A percentile compares a stretch with the other conserved stretches of the same genome.
These are phyloP conservation scores for Tragelaphus buxtoni DNA, from an alignment of 2,113 vertebrate genomes.

Conservation along the genomic window DNA sequence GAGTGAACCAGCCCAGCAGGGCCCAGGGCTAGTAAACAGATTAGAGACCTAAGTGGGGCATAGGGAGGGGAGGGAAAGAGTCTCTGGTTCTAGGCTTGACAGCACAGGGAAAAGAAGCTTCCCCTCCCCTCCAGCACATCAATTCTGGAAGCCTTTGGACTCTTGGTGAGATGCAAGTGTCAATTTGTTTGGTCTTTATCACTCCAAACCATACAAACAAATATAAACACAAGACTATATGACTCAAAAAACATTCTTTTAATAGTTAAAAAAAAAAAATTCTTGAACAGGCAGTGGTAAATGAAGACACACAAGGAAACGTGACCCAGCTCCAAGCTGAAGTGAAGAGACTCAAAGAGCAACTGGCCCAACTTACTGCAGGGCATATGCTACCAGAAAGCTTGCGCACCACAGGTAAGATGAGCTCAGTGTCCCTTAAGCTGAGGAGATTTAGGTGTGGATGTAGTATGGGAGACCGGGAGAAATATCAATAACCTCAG, in stretches of 20 bases:
- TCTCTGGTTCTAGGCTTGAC: neutral
- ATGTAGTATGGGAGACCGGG: neutral
- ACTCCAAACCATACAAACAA: neutral
- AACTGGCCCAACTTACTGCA: constrained; percentile 82
- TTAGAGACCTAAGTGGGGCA: neutral
- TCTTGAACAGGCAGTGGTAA: constrained; percentile 90
- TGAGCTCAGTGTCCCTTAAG: fast-evolving
- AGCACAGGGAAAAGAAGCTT: neutral
- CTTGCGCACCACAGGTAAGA: constrained; percentile 75
- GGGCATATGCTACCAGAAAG: constrained; percentile 41
- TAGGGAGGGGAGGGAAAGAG: fast-evolving
- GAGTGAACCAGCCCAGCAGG: neutral
- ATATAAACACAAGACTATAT: neutral
- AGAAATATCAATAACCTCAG: too few species aligned
- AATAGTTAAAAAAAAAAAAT: neutral
- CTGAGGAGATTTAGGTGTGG: neutral
- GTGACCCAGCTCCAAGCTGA: constrained; percentile 94
- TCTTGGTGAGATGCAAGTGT: neutral
- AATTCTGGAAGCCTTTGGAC: neutral
- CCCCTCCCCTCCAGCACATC: neutral
- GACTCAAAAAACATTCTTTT: neutral
- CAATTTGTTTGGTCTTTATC: neutral
- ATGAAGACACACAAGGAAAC: constrained; percentile 96
- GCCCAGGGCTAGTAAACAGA: neutral
- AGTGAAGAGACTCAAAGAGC: constrained; percentile 93